Evolutionary conservation across 2,888 invertebrate species (phyloP).

Genomic region (Hydriomena furcata): DNA sequence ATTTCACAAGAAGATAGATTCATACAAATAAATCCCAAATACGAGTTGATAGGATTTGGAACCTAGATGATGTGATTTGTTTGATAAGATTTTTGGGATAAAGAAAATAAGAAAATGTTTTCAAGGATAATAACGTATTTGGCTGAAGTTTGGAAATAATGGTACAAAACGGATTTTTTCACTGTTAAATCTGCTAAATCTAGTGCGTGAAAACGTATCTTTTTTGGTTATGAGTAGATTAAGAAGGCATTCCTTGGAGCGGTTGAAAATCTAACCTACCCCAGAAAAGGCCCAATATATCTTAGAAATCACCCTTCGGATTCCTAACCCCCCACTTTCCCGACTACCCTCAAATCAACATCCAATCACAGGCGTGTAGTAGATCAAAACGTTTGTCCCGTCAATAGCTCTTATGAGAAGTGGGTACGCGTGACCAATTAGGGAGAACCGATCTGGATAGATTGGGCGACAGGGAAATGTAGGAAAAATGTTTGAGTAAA

Average conservation of each 20-base stretch:
- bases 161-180: too few relatives aligned
- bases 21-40: conserved; percentile 18
- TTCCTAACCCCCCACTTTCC: not conserved
- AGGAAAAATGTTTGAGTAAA: conserved; percentile 1
- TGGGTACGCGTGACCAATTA: conserved; percentile 31
- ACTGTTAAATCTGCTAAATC: too few relatives aligned
- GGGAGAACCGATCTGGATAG: conserved; percentile 9
- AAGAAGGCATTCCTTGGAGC: too few relatives aligned
- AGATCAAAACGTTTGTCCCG: conserved; percentile 41
- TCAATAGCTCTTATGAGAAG: conserved; percentile 23
- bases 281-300: too few relatives aligned
- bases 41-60: conserved; percentile 19
- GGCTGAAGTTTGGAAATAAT: conserved; percentile 9
- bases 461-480: conserved; percentile 21
- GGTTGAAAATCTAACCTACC: too few relatives aligned
- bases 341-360: conserved; percentile 21
- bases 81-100: conserved; percentile 24
- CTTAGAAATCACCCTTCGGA: not conserved
- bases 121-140: conserved; percentile 9
- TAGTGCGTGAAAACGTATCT: too few relatives aligned
- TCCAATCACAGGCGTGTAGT: conserved; percentile 27
- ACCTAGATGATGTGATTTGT: conserved; percentile 23
- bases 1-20: conserved; percentile 2
- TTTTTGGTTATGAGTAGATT: too few relatives aligned
- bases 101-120: conserved; percentile 18